A percentile compares a stretch with the other conserved stretches of the same genome.
phyloP scores from a whole-genome alignment of 2,797 vertebrate genomes.

The Discoglossus pictus region DNA sequence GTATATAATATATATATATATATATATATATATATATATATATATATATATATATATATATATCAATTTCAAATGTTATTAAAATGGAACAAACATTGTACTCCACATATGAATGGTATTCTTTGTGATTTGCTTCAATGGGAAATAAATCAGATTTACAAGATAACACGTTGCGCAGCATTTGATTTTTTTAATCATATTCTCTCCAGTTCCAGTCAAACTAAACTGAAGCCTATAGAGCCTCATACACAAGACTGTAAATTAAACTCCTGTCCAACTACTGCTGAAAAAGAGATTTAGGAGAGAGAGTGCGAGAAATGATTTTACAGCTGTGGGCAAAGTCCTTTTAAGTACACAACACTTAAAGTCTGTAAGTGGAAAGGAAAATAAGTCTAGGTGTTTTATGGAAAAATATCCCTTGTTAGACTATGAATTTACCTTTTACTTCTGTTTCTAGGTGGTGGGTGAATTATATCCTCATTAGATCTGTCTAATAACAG shows the following conservation, averaged over 20 bases:
- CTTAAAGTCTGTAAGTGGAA: constrained; percentile 1
- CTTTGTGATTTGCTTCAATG: too few species aligned
- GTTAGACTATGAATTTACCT: constrained; percentile 1
- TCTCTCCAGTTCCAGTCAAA: neutral
- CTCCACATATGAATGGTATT: too few species aligned
- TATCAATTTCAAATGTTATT: too few species aligned
- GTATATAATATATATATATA: too few species aligned
- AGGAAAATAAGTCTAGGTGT: constrained; percentile 24
- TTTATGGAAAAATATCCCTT: constrained; percentile 14
- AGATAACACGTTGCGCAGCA: neutral
- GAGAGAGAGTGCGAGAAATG: too few species aligned
- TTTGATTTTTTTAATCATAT: neutral
- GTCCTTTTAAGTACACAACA: neutral
- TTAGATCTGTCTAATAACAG: constrained; percentile 35
- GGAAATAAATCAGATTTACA: neutral
- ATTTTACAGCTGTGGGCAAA: neutral
- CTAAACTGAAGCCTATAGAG: neutral
- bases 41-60: too few species aligned
- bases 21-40: too few species aligned
- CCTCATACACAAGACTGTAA: neutral
- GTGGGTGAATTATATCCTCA: constrained; percentile 29
- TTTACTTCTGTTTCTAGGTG: constrained; percentile 9
- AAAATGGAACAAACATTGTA: too few species aligned
- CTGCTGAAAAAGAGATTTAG: neutral
- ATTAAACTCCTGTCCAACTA: neutral